Evolutionary conservation across 2,113 vertebrate species (phyloP).

Genomic region (Pao palembangensis): DNA sequence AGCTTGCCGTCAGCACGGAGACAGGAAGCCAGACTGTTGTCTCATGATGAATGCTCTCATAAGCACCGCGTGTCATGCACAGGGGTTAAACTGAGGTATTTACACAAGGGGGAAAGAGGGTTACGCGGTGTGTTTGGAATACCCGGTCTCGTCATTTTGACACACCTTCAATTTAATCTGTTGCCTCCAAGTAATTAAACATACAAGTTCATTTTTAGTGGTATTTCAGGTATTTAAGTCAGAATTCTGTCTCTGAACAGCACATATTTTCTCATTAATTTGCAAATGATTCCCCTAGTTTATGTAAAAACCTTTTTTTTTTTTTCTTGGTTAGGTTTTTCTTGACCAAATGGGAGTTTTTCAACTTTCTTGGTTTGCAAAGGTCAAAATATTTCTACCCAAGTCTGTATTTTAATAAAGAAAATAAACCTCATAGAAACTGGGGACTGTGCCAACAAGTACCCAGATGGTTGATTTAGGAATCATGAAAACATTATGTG

Average conservation of each 20-base stretch:
- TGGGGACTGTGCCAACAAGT: constrained; percentile 51
- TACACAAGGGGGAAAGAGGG: constrained; percentile 1
- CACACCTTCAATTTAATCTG: neutral
- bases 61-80: constrained; percentile 62
- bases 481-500: constrained; percentile 57
- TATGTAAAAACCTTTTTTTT: constrained; percentile 53
- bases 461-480: constrained; percentile 66
- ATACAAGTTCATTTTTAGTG: neutral
- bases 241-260: constrained; percentile 19
- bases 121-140: constrained; percentile 2
- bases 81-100: constrained; percentile 53
- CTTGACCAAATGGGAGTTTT: constrained; percentile 41
- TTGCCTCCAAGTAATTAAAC: neutral
- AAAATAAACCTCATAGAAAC: constrained; percentile 59
- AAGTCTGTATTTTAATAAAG: constrained; percentile 46
- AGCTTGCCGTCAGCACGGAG: constrained; percentile 73
- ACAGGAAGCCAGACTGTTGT: constrained; percentile 76
- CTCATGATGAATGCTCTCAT: constrained; percentile 71
- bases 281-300: constrained; percentile 60
- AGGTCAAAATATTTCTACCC: constrained; percentile 39
- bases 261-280: constrained; percentile 50
- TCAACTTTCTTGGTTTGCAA: too few species aligned
- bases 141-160: neutral
- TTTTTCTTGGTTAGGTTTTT: neutral
- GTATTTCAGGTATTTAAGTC: neutral